Base-by-base conservation (phyloP, 2,797 vertebrate genomes). In the Psittacula echo region DNA sequence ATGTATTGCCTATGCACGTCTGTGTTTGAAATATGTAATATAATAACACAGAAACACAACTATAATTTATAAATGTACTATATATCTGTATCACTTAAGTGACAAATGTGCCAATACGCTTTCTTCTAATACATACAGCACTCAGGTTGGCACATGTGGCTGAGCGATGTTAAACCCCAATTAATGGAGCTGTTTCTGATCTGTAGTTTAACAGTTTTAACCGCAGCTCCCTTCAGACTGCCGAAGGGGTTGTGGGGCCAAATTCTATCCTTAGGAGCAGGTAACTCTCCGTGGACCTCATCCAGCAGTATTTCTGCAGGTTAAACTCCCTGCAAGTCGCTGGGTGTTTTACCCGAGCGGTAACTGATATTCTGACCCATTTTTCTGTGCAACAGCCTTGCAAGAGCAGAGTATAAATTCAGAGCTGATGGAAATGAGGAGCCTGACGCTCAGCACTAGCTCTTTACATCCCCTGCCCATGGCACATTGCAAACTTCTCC, bases 251-350 rank as follows among this genome's bases (percentile, higher is more conserved):
- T 84, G 76, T 20, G 88, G 93, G 95, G 91, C 93, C 96, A 91
- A 92, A 94, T 75, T 83, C 94, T 93, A 93, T 87, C 89, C 94
- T 96, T 93, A 78, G 92, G 84, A 93, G 70, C 85, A 54, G 87
- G 85, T 9, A 95, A 56, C 68, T 93, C 91, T 92, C 95, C 64
- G 72, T 48, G 89, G 95, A 62, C 27, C 94, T 86, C 88, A 93
- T 66, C 91, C 95, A 87, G 92, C 85, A 85, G 87, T 10, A 71
- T 92, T 96, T 81, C 92, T 87, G 82, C 90, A 93, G 82, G 85
- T 50, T 89, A 26, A 94, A 83, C 85, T 62, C 92, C 85, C 90
- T 68, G 75, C 10, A 96, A 95, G 75, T 75, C 91, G 15, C 79
- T 18, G 87, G 87, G 39, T 83, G 85, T 87, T 94, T 87, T 34